Percentiles rank a stretch among this genome's conserved stretches.
Evolutionary conservation across 2,888 invertebrate genomes (phyloP).

Genomic region (Caenorhabditis sp.): DNA sequence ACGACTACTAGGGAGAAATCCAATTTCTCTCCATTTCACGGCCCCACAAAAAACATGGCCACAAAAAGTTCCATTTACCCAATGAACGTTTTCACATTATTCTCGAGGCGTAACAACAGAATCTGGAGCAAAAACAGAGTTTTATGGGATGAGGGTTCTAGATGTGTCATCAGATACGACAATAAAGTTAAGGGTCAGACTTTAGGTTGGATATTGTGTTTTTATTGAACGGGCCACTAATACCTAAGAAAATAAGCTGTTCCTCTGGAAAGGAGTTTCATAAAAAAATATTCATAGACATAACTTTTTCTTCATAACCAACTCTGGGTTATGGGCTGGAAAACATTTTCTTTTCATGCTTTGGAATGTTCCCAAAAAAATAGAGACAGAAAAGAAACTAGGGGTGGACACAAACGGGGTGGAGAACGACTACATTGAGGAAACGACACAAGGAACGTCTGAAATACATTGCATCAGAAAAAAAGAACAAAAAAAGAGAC

Average conservation of each 20-base stretch:
- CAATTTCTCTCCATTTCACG: constrained; percentile 17
- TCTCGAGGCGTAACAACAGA: not conserved
- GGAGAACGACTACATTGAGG: constrained; percentile 18
- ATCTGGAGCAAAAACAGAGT: constrained; percentile 39
- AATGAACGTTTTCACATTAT: constrained; percentile 35
- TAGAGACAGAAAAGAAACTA: constrained; percentile 5
- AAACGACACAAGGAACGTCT: constrained; percentile 3
- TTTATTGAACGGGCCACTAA: not conserved
- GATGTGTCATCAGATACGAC: constrained; percentile 10
- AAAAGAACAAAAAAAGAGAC: constrained; percentile 1
- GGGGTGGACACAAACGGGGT: no score
- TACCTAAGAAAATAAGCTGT: constrained; percentile 1
- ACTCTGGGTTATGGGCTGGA: constrained; percentile 6
- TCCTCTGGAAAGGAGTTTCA: not conserved
- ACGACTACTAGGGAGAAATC: not conserved
- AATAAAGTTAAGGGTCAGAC: not conserved
- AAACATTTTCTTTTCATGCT: constrained; percentile 14
- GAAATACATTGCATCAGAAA: constrained; percentile 20
- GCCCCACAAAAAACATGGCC: constrained; percentile 16
- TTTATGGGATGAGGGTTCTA: constrained; percentile 16
- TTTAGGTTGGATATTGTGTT: not conserved
- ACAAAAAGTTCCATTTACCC: constrained; percentile 49
- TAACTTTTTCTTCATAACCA: constrained; percentile 4
- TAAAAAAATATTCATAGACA: not conserved
- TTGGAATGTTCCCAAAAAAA: not conserved